These are phyloP conservation scores for Parazoanthus swiftii DNA, from an alignment of 92 coral and sea anemone species.

Conservation along the genomic window DNA sequence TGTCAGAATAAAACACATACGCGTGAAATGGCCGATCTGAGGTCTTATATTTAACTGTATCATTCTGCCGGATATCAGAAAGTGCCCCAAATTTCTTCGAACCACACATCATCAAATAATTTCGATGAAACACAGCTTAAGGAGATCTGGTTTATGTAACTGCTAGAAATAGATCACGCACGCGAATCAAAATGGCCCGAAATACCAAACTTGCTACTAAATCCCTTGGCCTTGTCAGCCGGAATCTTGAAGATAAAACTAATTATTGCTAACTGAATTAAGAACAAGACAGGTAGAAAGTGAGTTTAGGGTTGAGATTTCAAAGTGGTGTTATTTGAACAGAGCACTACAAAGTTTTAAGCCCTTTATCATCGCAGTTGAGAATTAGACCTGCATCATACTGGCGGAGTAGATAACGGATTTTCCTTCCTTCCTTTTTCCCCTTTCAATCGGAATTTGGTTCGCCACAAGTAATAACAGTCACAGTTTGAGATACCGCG, in stretches of 20 bases:
- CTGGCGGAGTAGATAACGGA: neutral
- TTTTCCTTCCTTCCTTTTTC: neutral
- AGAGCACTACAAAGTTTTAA: neutral
- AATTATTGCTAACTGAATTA: neutral
- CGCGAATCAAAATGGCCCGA: slow-evolving; percentile 4
- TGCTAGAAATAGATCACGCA: slow-evolving; percentile 22
- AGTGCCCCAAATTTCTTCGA: neutral
- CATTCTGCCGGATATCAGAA: neutral
- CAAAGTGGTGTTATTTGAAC: neutral
- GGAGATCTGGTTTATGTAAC: slow-evolving; percentile 10
- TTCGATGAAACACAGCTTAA: slow-evolving; percentile 35
- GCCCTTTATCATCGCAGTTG: neutral
- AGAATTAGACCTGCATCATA: neutral
- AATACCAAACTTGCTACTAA: slow-evolving; percentile 11
- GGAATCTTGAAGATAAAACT: slow-evolving; percentile 2
- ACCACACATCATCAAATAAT: slow-evolving; percentile 32
- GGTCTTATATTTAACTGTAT: neutral
- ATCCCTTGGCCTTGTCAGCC: neutral
- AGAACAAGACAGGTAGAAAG: too few relatives aligned
- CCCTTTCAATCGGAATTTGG: slow-evolving; percentile 27
- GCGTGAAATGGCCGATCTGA: neutral
- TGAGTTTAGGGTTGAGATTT: neutral
- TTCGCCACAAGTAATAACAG: neutral
- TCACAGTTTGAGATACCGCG: neutral
- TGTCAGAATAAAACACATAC: neutral